Conservation (phyloP, 1,140 invertebrate genomes). For the Temnothorax curvispinosus region DNA sequence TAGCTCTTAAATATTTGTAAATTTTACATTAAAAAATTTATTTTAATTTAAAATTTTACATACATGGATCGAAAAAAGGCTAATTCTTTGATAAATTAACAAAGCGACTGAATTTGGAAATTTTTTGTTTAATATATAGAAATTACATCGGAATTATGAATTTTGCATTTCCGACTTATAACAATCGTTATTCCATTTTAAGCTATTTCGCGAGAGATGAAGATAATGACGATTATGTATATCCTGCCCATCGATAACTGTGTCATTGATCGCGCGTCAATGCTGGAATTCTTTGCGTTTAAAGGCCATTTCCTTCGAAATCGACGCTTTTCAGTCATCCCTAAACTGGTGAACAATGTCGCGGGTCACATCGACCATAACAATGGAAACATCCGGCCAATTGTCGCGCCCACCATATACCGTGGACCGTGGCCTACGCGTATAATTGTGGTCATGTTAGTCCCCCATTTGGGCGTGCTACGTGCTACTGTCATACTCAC, state of each 20-base stretch:
- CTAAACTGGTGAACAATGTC: conserved; percentile 77
- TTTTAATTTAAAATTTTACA: neutral
- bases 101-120: neutral
- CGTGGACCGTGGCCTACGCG: conserved; percentile 60
- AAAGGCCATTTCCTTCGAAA: conserved; percentile 74
- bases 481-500: conserved; percentile 58
- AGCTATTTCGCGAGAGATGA: conserved; percentile 23
- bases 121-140: neutral
- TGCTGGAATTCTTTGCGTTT: conserved; percentile 66
- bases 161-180: neutral
- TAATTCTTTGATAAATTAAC: neutral
- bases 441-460: conserved; percentile 76
- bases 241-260: conserved; percentile 4
- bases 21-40: neutral
- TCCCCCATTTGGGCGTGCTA: conserved; percentile 37
- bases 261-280: conserved; percentile 62
- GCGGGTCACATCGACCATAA: conserved; percentile 76
- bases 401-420: conserved; percentile 78
- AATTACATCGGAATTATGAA: neutral
- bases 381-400: conserved; percentile 84
- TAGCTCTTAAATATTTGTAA: neutral
- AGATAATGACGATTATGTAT: conserved; percentile 52
- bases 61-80: neutral
- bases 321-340: conserved; percentile 76
- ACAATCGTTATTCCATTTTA: neutral